Conservation (phyloP, 1,140 invertebrate genomes). For the Danaus melanippus region DNA sequence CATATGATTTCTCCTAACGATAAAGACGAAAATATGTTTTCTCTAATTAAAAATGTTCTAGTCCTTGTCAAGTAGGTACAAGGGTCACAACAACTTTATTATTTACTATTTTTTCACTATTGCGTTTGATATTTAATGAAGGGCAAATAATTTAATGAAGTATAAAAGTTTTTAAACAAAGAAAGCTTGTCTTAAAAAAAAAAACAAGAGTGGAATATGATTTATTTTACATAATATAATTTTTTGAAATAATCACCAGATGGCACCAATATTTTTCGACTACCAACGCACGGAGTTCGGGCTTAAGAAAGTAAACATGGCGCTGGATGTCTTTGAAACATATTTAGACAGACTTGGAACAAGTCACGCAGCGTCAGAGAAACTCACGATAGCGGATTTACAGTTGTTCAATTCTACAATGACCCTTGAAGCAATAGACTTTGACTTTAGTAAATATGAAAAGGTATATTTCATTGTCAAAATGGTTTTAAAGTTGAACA, state of each 20-base stretch:
- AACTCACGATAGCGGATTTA: constrained; percentile 83
- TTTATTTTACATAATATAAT: too few species aligned
- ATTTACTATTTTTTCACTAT: too few species aligned
- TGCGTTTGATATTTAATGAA: too few species aligned
- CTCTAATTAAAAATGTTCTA: too few species aligned
- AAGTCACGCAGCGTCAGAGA: constrained; percentile 78
- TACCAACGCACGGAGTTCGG: constrained; percentile 77
- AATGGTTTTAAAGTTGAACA: neutral
- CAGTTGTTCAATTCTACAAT: constrained; percentile 78
- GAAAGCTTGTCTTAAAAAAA: too few species aligned
- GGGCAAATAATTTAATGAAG: too few species aligned
- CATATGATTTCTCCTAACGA: too few species aligned
- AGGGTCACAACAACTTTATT: too few species aligned
- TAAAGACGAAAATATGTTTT: too few species aligned
- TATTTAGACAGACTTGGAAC: constrained; percentile 75
- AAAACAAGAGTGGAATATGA: too few species aligned
- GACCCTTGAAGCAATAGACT: constrained; percentile 80
- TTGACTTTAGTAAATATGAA: constrained; percentile 75
- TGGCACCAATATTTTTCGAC: constrained; percentile 82
- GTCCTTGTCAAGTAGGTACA: too few species aligned
- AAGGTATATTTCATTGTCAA: constrained; percentile 36
- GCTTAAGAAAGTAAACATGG: constrained; percentile 78
- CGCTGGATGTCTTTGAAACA: constrained; percentile 78
- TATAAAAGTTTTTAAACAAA: too few species aligned
- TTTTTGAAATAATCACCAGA: constrained; percentile 44